phyloP scores from a whole-genome alignment of 1,140 invertebrate genomes.

The silkworm (Bombyx mori) region DNA sequence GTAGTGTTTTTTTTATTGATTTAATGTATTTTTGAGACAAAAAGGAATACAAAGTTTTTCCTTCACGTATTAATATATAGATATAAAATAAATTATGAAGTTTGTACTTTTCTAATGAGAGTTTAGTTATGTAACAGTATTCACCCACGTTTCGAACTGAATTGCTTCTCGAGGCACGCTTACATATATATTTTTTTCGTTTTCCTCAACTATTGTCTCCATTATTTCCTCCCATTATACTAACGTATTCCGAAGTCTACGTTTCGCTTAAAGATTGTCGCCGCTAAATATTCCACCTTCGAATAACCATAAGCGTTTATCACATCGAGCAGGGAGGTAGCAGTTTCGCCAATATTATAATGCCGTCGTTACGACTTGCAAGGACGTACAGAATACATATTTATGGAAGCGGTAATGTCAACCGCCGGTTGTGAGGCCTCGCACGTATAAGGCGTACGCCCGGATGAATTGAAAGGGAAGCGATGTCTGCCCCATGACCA shows the following conservation, averaged over 20 bases:
- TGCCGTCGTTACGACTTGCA: conserved; percentile 21
- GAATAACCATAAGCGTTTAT: conserved; percentile 21
- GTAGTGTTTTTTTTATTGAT: no score
- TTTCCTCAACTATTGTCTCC: background rate
- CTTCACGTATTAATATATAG: no score
- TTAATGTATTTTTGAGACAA: no score
- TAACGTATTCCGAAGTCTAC: conserved; percentile 1
- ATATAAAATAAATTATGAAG: no score
- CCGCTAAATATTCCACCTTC: conserved; percentile 12
- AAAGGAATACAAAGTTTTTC: no score
- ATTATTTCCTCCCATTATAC: background rate
- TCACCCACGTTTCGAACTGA: no score
- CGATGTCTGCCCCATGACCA: conserved; percentile 19
- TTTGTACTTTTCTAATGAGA: no score
- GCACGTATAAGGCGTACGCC: conserved; percentile 36
- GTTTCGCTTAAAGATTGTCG: conserved; percentile 2
- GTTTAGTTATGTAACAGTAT: no score
- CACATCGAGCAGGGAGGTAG: conserved; percentile 15
- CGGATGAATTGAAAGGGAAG: conserved; percentile 34
- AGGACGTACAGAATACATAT: conserved; percentile 21
- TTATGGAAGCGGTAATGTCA: conserved; percentile 27
- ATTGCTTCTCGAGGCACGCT: no score
- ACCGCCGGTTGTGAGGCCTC: conserved; percentile 24
- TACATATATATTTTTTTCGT: background rate
- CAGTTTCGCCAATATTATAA: conserved; percentile 28